A percentile compares a stretch with the other conserved stretches of the same genome.
Conservation (phyloP, 2,888 invertebrate species). For the Cenopis cana region DNA sequence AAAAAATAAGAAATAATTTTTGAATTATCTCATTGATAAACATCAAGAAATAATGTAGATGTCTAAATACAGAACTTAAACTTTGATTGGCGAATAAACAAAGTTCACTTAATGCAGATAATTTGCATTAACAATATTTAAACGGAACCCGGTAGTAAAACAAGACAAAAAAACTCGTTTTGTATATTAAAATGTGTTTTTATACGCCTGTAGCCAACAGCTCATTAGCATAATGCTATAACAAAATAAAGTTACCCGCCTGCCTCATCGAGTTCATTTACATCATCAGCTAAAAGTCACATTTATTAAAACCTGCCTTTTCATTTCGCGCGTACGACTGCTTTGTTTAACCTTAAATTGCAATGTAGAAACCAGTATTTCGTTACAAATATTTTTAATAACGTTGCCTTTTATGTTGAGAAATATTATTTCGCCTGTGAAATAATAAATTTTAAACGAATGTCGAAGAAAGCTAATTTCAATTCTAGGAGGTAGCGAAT, state of each 20-base stretch:
- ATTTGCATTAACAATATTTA: neutral
- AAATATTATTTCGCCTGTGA: neutral
- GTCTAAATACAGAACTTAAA: neutral
- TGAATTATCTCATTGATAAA: too few relatives aligned
- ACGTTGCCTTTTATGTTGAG: constrained; percentile 9
- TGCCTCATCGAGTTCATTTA: constrained; percentile 18
- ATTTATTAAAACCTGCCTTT: constrained; percentile 31
- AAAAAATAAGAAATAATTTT: too few relatives aligned
- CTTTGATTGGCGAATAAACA: neutral
- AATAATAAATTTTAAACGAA: constrained; percentile 4
- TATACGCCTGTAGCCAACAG: neutral
- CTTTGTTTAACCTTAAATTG: constrained; percentile 28
- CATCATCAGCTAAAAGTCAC: constrained; percentile 25
- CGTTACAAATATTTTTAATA: constrained; percentile 3
- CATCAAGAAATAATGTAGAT: too few relatives aligned
- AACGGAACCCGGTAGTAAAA: neutral
- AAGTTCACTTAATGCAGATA: neutral
- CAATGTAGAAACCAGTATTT: constrained; percentile 15
- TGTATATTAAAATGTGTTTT: neutral
- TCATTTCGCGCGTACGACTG: constrained; percentile 22
- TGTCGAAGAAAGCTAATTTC: neutral
- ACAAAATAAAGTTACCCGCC: constrained; percentile 8
- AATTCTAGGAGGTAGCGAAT: neutral
- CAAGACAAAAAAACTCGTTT: neutral
- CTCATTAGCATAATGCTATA: constrained; percentile 30